Conservation (phyloP, 92 coral and sea anemone species). For the Anthopleura xanthogrammica region DNA sequence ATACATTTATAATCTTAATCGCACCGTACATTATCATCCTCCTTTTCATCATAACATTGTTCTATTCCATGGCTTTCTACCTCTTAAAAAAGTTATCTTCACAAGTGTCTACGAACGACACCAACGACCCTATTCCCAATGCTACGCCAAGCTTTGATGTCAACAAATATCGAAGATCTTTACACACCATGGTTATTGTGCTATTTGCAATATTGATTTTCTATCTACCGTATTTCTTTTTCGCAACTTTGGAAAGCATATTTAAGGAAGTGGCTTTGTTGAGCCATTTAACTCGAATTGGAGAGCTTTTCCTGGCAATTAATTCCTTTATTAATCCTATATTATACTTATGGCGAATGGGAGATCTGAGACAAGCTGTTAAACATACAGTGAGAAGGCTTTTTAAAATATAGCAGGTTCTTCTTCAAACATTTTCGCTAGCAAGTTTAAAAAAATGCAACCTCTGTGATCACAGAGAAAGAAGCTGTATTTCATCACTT, state of each 20-base stretch:
- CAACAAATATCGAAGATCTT: conserved; percentile 7
- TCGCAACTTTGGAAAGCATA: neutral
- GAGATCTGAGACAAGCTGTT: conserved; percentile 6
- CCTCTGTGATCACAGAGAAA: too few relatives aligned
- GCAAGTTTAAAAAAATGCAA: too few relatives aligned
- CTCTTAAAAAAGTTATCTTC: neutral
- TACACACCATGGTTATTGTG: neutral
- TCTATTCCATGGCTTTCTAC: conserved; percentile 7
- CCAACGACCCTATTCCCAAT: neutral
- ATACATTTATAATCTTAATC: neutral
- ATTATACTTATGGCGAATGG: conserved; percentile 22
- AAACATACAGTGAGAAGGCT: neutral
- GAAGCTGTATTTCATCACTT: too few relatives aligned
- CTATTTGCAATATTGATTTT: neutral
- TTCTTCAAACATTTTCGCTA: too few relatives aligned
- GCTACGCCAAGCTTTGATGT: neutral
- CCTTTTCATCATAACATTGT: neutral
- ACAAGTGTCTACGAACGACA: neutral
- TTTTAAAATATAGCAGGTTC: too few relatives aligned
- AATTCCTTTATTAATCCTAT: conserved; percentile 13
- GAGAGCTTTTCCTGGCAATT: neutral
- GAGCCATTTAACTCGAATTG: neutral
- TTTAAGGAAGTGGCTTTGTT: neutral
- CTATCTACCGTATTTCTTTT: neutral
- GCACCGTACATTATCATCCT: neutral